Base-by-base conservation (phyloP, 1,140 invertebrate species). In the Aphis craccivora region DNA sequence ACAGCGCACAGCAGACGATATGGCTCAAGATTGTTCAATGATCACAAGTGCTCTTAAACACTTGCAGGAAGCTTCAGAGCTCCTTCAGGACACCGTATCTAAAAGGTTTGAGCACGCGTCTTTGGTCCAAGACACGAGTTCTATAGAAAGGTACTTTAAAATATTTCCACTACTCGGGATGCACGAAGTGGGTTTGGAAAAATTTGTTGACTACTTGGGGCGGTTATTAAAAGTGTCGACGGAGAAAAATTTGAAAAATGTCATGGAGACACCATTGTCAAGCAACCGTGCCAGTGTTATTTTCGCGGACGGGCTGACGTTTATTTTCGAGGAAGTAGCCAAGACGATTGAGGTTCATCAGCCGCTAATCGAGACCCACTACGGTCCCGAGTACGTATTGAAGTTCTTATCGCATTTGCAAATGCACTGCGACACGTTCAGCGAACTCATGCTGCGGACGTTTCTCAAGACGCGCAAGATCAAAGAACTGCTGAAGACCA, bases 71-170 rank as follows among this genome's bases (percentile, higher is more conserved):
- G 99, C 99, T 14, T 97, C 98, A 76, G 95, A 96, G 84, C 97
- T 98, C 94, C 95, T 99, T 8, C 96, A 97, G 94, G 95, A 96
- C 51, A 97, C 99, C 90, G 97, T 99, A 2, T 97, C 97, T 43
- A 96, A 96, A 81, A 97, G 97, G 94, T 99, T 99, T 95, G 98
- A 99, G 95, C 98, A 99, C 94, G 98, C 99, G 48, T 97, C 99
- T 0, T 97, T 97, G 93, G 97, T 97, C 87, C 97, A 98, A 95
- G 99, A 99, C 96, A 96, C 98, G 40, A 98, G 98, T 8, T 98
- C 98, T 7, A 97, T 99, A 35, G 99, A 99, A 95, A 95, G 99
- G 94, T 99, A 99, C 95, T 99, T 99, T 95, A 99, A 99, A 95
- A 97, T 99, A 94, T 99, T 99, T 95, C 99, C 99, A 5, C 96